Conservation (phyloP, 1,140 invertebrate species). For the Adelges cooleyi region DNA sequence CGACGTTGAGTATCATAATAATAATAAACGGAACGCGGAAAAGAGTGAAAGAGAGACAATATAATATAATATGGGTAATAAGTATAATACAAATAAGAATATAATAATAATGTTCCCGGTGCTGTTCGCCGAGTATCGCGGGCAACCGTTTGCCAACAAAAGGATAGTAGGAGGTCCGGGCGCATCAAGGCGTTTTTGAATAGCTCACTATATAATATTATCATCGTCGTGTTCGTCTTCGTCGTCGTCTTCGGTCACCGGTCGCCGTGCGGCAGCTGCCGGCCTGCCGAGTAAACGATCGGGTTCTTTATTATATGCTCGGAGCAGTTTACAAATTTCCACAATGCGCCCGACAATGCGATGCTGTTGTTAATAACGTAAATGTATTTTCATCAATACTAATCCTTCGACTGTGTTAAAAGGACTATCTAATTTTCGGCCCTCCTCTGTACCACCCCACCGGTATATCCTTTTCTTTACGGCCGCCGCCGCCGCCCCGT, state of each 20-base stretch:
- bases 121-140: not conserved
- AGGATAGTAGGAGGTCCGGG: conserved; percentile 25
- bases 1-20: too few relatives aligned
- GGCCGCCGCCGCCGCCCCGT: not conserved
- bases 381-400: conserved; percentile 9
- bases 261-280: not conserved
- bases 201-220: not conserved
- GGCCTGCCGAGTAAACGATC: too few relatives aligned
- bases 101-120: not conserved
- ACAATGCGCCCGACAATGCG: too few relatives aligned
- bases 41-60: too few relatives aligned
- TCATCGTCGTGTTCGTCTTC: not conserved
- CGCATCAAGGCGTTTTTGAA: conserved; percentile 17
- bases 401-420: conserved; percentile 11
- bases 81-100: not conserved
- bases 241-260: conserved; percentile 33
- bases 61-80: too few relatives aligned
- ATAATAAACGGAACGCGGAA: too few relatives aligned
- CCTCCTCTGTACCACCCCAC: not conserved
- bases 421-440: conserved; percentile 6
- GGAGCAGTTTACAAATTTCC: too few relatives aligned
- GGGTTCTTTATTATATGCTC: too few relatives aligned
- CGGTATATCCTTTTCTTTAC: too few relatives aligned
- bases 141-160: conserved; percentile 13
- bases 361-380: too few relatives aligned